Evolutionary conservation across 2,888 invertebrate species (phyloP), one percentile per base, ranked within the genome.

Genomic region (Protophormia terraenovae): DNA sequence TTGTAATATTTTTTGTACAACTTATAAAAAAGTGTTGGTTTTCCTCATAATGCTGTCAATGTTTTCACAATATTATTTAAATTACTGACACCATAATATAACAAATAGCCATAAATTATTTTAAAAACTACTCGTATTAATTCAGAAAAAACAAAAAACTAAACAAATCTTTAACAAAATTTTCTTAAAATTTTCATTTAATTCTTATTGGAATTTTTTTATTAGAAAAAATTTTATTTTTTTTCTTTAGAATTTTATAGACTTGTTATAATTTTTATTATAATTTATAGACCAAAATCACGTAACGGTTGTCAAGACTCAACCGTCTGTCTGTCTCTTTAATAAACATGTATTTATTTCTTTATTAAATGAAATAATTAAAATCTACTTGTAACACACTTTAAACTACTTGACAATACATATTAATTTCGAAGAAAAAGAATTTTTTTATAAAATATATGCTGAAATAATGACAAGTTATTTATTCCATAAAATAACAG

Each of bases 241-340:
- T 50, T 22, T 35, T 64, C 24, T 50, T 22, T 58, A 55, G 24
- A 35, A 19, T 29, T 1, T 38, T 8, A 16, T 12, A 41, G 8
- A 50, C 64, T 41, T 32, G 50, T 55, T 55, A 8, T 4, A 55
- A 45, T 19, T 55, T 62, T 41, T 62, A 66, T 66, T 55, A 32
- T 72, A 80, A 80, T 80, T 80, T 80, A 80, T 80, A 22, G 66
- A 73, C 32, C 35, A 35, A 58, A 73, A 66, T 73, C 72, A 73
- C 72, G 80, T 72, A 72, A 64, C 24, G 55, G 22, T 16, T 72
- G 62, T 45, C 80, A 66, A 35, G 12, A 69, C 19, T 29, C n/a
- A 24, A 16, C 41, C 12, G 53, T 38, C 19, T 67, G 55, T 55
- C 29, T 55, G 67, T 71, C 79, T 41, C n/a, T 45, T 27, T 64